Evolutionary conservation across 1,140 invertebrate species (phyloP).

Genomic region (Gryllus bimaculatus): DNA sequence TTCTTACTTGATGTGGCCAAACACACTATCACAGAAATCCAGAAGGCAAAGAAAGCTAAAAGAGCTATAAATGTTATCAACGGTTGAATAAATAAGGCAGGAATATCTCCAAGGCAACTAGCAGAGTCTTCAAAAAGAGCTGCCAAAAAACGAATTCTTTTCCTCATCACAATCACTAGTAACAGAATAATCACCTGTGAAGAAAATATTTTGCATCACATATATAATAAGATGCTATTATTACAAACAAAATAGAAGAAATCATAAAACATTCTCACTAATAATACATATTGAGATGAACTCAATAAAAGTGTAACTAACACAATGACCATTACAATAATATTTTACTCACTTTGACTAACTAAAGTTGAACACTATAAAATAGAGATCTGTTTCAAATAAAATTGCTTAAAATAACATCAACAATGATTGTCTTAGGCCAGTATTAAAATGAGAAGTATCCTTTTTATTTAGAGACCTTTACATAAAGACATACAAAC

Average conservation of each 20-base stretch:
- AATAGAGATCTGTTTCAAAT: too few species aligned
- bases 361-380: too few species aligned
- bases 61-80: conserved; percentile 74
- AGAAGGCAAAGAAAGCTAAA: conserved; percentile 70
- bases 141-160: conserved; percentile 67
- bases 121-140: conserved; percentile 80
- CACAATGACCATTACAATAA: too few species aligned
- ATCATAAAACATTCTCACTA: too few species aligned
- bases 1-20: conserved; percentile 55
- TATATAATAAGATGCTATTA: neutral
- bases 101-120: conserved; percentile 70
- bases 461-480: conserved; percentile 2
- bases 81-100: conserved; percentile 79
- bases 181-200: conserved; percentile 66
- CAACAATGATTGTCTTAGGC: too few species aligned
- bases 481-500: too few species aligned
- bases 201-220: neutral
- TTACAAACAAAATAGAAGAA: too few species aligned
- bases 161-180: conserved; percentile 67
- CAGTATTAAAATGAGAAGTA: neutral
- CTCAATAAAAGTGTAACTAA: too few species aligned
- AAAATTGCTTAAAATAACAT: too few species aligned
- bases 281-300: too few species aligned
- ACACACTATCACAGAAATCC: conserved; percentile 67
- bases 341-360: too few species aligned